Evolutionary conservation across 2,113 vertebrate genomes (phyloP), one percentile per base, ranked within the genome.

Genomic region (Probosciger aterrimus): DNA sequence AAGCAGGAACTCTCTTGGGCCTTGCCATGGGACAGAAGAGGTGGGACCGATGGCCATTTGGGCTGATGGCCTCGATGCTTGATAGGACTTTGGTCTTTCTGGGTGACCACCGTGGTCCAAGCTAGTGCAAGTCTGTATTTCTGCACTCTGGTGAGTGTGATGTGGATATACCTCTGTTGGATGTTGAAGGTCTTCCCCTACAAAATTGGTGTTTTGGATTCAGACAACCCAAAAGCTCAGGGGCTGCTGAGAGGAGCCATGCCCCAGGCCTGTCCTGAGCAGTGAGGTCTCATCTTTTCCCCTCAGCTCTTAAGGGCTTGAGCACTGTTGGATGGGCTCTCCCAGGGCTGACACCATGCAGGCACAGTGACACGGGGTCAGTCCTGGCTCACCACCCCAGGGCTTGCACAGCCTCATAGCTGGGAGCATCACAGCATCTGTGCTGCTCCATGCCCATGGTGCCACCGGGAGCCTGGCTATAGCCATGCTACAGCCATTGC

Each of bases 361-460:
- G 24, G 31, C 37, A 60, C 55, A 43, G 52, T 62, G 49, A 60
- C 43, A 46, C 7, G 17, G 33, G 15, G 20, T 43, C 39, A 60
- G 39, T 60, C 17, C 25, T 50, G 47, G 14, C n/a, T 84, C 65
- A 17, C 25, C 4, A 1, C 53, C 35, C 44, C 0, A 0, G 11
- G 39, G 33, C 47, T 86, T 73, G 52, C 71, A 68, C 31, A 33
- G 47, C 62, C 47, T 37, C 22, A 5, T 0, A 18, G 11, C 82
- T 79, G 52, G 33, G 41, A 79, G 12, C 20, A 20, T 10, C 1
- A 30, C 4, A 20, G 44, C 35, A 59, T 67, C 5, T 1, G 59
- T 47, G 49, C 64, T 0, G 0, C 55, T 69, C 90, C 74, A 15
- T 24, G 31, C n/a, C 57, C 13, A 1, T 1, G 18, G 53, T 19